Evolutionary conservation across 2,797 vertebrate genomes (phyloP).

Genomic region (Okamejei kenojei): DNA sequence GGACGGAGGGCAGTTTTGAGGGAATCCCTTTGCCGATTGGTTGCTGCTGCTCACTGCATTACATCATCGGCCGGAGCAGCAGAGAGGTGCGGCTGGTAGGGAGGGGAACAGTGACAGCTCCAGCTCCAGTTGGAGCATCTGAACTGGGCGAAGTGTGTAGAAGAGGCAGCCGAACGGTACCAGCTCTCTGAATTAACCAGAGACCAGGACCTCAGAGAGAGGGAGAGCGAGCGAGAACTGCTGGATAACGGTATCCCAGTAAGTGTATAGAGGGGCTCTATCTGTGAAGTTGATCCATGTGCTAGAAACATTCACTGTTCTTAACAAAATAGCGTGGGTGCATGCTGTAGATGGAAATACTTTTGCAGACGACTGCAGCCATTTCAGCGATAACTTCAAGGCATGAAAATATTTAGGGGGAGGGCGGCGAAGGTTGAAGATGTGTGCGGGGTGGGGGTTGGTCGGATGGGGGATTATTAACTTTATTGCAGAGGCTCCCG

Average conservation of each 20-base stretch:
- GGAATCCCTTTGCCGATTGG: background rate
- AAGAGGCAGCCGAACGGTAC: background rate
- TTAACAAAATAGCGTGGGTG: too few relatives aligned
- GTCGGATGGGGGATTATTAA: too few relatives aligned
- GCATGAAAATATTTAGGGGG: too few relatives aligned
- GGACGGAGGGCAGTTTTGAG: background rate
- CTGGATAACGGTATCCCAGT: background rate
- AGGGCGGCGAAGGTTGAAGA: too few relatives aligned
- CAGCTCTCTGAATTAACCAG: background rate
- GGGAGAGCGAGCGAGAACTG: background rate
- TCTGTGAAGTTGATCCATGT: background rate
- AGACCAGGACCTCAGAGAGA: background rate
- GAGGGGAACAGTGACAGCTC: background rate
- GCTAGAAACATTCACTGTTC: too few relatives aligned
- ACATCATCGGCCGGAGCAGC: background rate
- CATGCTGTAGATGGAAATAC: too few relatives aligned
- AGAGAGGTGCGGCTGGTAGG: background rate
- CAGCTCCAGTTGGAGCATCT: too few relatives aligned
- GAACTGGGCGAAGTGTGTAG: background rate
- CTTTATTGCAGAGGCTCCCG: too few relatives aligned
- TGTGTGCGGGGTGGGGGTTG: too few relatives aligned
- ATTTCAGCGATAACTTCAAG: too few relatives aligned
- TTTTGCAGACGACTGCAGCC: too few relatives aligned
- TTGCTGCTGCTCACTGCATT: background rate
- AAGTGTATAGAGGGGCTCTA: background rate